These are phyloP conservation scores for Chloroclystis v-ata DNA, from an alignment of 2,888 invertebrate genomes.

Conservation along the genomic window DNA sequence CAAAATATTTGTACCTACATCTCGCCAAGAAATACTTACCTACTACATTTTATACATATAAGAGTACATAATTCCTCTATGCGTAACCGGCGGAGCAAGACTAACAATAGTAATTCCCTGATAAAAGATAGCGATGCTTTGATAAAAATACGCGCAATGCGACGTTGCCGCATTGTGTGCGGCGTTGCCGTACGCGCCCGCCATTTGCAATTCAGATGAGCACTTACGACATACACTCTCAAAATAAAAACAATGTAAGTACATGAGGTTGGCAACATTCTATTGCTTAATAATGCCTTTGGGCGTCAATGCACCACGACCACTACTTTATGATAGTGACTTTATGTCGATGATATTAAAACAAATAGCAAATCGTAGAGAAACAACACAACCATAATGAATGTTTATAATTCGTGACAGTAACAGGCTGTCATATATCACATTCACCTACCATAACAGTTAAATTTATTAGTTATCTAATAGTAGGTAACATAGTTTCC, in stretches of 20 bases:
- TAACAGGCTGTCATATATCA: too few species aligned
- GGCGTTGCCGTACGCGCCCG: constrained; percentile 50
- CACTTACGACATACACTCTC: constrained; percentile 61
- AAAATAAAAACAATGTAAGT: constrained; percentile 68
- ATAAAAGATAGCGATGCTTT: constrained; percentile 48
- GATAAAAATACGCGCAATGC: constrained; percentile 67
- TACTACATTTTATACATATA: constrained; percentile 9
- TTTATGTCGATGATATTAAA: background rate
- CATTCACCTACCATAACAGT: too few species aligned
- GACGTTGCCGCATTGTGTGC: constrained; percentile 56
- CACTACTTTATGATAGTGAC: background rate
- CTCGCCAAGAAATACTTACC: constrained; percentile 25
- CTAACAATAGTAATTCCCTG: constrained; percentile 21
- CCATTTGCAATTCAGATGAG: constrained; percentile 70
- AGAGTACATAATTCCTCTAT: background rate
- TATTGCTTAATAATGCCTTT: constrained; percentile 43
- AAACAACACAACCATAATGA: background rate
- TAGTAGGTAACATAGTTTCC: too few species aligned
- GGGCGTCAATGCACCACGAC: constrained; percentile 35
- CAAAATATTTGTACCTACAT: constrained; percentile 26
- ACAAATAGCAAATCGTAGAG: too few species aligned
- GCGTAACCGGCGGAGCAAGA: constrained; percentile 13
- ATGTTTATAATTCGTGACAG: too few species aligned
- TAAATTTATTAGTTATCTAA: too few species aligned
- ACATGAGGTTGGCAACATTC: constrained; percentile 29